Base-by-base conservation (phyloP, 1,140 invertebrate genomes). In the Trichonephila inaurata region DNA sequence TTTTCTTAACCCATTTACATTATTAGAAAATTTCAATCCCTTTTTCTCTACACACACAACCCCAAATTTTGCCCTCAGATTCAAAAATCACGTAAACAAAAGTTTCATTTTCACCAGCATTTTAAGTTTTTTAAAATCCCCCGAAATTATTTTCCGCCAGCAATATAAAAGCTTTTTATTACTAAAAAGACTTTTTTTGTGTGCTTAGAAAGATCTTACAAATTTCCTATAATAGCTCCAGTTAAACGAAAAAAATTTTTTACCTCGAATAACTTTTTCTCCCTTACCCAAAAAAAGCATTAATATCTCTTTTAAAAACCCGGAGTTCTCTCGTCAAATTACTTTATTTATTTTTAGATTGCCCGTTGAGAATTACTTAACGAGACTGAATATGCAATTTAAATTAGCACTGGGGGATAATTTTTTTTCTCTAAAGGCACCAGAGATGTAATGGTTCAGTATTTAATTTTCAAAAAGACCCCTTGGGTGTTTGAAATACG, bases 321-420 rank as follows among this genome's bases (percentile, higher is more conserved):
- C 10, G 82, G 24, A 24, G 58, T 85, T 85, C 58, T 85, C 82
- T 85, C 58, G 44, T 85, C 82, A 60, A 85, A 85, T 85, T 85
- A 85, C 82, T 85, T 85, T 85, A 85, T 85, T 85, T 85, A 85
- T 51, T 60, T 85, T 85, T 85, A 85, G 82, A 85, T 85, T 85
- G 82, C 21, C n/a, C 82, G 21, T 19, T 60, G 82, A 51, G 82
- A 85, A 85, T 85, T 85, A 85, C 82, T 85, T 81, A 85, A 85
- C 82, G 16, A 58, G 28, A n/a, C 82, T 51, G 44, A 85, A 60
- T 85, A 85, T 85, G 82, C 82, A 85, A 85, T 85, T 85, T 85
- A 85, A 85, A 85, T 85, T 85, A 85, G 82, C 58, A 85, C 21
- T 85, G 7, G 82, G 82, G 44, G 82, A 58, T 58, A n/a, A 85